Evolutionary conservation across 2,113 vertebrate genomes (phyloP).

Genomic region (Recurvirostra avosetta): DNA sequence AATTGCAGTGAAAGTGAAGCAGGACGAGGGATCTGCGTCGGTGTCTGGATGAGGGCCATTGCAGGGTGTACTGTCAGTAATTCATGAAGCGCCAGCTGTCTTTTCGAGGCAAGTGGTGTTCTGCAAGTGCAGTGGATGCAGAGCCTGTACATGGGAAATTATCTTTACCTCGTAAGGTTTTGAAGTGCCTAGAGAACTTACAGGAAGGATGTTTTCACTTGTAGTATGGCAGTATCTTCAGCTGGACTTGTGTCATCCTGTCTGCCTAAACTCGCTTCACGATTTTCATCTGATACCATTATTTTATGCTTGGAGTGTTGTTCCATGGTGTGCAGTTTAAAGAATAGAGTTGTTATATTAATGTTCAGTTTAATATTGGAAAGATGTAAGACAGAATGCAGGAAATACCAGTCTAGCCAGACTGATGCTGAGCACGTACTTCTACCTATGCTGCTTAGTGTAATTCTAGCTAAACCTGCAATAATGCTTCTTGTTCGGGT

Average conservation of each 20-base stretch:
- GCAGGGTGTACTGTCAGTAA: background rate
- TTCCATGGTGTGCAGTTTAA: background rate
- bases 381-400: background rate
- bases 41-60: background rate
- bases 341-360: background rate
- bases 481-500: background rate
- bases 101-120: background rate
- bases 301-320: background rate
- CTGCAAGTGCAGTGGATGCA: background rate
- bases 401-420: background rate
- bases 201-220: accelerated
- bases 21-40: background rate
- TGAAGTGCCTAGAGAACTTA: too few species aligned
- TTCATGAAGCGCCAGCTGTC: background rate
- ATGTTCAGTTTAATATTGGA: background rate
- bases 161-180: background rate
- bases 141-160: background rate
- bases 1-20: background rate
- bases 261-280: background rate
- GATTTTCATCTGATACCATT: background rate
- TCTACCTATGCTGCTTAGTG: accelerated
- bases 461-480: background rate
- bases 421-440: background rate
- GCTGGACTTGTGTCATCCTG: background rate
- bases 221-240: background rate